Evolutionary conservation across 2,888 invertebrate species (phyloP), one percentile per base, ranked within the genome.

Genomic region (Caenorhabditis macrosperma): DNA sequence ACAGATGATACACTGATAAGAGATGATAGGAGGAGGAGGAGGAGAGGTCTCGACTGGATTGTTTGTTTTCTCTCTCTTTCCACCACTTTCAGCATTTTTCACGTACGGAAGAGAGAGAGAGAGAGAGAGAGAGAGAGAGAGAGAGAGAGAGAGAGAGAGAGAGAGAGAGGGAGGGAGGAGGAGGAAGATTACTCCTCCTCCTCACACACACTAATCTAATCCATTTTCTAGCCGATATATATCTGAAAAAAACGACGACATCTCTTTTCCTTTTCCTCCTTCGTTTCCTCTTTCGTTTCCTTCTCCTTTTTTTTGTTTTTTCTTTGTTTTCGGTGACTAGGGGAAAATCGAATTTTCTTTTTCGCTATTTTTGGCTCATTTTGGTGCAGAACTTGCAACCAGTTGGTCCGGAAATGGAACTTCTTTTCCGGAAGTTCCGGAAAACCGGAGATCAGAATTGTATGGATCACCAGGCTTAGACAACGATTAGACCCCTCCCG

Each of bases 51-150:
- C 46, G 50, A 50, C 48, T 48, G 48, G 48, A 66, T 67, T 55
- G 55, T 67, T 54, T 64, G 64, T 64, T 64, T 55, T 55, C 54
- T 33, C 15, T 30, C 52, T 55, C 54, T 33, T 12, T 30, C 15
- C 38, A 15, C 15, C 15, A 38, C 38, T 38, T 38, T 12, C 38
- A 38, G 38, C 38, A 38, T 33, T 33, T n/a, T 30, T 64, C 28
- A 20, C 15, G 10, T 41, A 44, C n/a, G 6, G 30, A 46, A 61
- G 26, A 15, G 26, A 35, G 35, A 50, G 30, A 41, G 55, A 33
- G 67, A 55, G 48, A n/a, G 52, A 59, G 50, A 60, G 60, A 50
- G 50, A 69, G 52, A 60, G 52, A 48, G 28, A 57, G 59, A 59
- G 59, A 38, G 35, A 38, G 38, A 50, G 50, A 46, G 41, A 35